A percentile compares a stretch with the other conserved stretches of the same genome.
phyloP scores from a whole-genome alignment of 2,113 vertebrate genomes.

The Pluvialis apricaria region DNA sequence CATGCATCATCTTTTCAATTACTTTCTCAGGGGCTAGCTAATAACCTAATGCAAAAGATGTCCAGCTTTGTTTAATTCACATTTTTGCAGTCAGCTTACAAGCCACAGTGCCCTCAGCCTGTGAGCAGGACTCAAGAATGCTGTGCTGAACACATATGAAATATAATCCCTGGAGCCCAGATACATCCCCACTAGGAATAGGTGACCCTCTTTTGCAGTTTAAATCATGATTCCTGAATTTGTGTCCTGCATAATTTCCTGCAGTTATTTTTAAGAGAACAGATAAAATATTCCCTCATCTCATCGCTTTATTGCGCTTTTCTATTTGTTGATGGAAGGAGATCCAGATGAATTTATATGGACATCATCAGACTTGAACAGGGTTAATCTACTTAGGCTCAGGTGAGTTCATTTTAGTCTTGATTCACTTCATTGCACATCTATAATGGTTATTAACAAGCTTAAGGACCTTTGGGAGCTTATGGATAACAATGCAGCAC shows the following conservation, averaged over 20 bases:
- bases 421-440: constrained; percentile 94
- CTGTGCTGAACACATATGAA: background rate
- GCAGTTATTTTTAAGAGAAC: background rate
- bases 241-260: background rate
- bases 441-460: constrained; percentile 99
- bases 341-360: constrained; percentile 60
- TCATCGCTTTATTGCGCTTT: background rate
- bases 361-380: constrained; percentile 62
- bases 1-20: background rate
- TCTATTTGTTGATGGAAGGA: constrained; percentile 52
- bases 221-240: background rate
- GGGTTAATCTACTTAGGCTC: constrained; percentile 96
- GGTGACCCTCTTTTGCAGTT: background rate
- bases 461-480: constrained; percentile 95
- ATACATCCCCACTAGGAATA: background rate
- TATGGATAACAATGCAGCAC: constrained; percentile 84
- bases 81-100: background rate
- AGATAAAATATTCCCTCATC: background rate
- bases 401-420: constrained; percentile 98
- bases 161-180: background rate
- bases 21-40: background rate
- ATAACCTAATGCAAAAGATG: background rate
- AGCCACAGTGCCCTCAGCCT: background rate
- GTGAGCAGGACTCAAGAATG: background rate
- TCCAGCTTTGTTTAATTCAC: background rate